These are phyloP conservation scores for Charina bottae DNA, from an alignment of 2,113 vertebrate species.

Conservation along the genomic window DNA sequence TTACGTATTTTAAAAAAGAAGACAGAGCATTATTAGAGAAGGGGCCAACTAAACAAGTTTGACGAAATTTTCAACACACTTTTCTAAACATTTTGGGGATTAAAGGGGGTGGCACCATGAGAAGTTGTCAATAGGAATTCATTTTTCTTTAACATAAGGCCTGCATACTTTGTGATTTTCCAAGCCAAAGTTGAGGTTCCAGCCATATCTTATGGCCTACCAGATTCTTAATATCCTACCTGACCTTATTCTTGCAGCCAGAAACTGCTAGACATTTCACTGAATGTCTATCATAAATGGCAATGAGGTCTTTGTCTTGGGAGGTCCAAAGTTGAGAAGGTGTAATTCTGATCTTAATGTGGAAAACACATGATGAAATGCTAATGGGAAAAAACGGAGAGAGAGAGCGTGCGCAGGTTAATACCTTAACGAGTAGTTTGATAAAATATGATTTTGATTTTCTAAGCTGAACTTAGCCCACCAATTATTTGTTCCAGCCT, in stretches of 20 bases:
- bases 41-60: background rate
- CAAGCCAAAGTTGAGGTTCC: background rate
- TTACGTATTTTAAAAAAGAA: background rate
- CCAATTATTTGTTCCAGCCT: background rate
- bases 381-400: background rate
- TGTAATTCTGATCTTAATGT: background rate
- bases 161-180: background rate
- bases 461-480: background rate
- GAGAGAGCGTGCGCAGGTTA: background rate
- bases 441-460: background rate
- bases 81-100: background rate
- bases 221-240: background rate
- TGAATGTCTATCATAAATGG: background rate
- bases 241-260: background rate
- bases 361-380: no score
- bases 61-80: background rate
- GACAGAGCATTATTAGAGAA: background rate
- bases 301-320: background rate
- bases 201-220: background rate
- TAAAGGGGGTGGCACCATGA: background rate
- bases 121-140: background rate
- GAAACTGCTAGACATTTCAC: no score
- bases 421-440: background rate
- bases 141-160: background rate
- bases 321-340: background rate